phyloP scores from a whole-genome alignment of 1,140 invertebrate species.

The Ladona fulva region DNA sequence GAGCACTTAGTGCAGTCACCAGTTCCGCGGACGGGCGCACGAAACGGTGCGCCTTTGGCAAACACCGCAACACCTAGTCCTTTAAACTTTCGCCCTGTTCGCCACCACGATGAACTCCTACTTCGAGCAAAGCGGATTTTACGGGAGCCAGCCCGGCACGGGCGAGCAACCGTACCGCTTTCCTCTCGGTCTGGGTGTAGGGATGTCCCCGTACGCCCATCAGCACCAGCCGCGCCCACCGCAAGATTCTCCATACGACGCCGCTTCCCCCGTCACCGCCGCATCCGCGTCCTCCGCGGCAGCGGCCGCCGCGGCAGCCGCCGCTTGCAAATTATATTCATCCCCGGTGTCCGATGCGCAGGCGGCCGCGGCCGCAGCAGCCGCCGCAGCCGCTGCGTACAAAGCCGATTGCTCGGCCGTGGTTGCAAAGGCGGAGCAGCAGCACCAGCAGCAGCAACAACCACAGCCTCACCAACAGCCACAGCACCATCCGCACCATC shows the following conservation, averaged over 20 bases:
- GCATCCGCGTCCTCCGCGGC: slow-evolving; percentile 74
- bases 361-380: slow-evolving; percentile 37
- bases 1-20: too few relatives aligned
- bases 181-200: slow-evolving; percentile 62
- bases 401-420: slow-evolving; percentile 58
- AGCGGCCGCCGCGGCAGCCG: slow-evolving; percentile 75
- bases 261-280: slow-evolving; percentile 59
- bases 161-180: slow-evolving; percentile 59
- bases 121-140: slow-evolving; percentile 89
- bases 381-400: slow-evolving; percentile 38
- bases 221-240: slow-evolving; percentile 70
- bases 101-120: slow-evolving; percentile 80
- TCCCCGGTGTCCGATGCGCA: slow-evolving; percentile 44
- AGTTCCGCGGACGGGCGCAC: slow-evolving; percentile 12
- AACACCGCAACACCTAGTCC: slow-evolving; percentile 40
- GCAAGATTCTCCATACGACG: slow-evolving; percentile 33
- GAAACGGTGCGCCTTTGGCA: slow-evolving; percentile 41
- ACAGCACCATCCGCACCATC: slow-evolving; percentile 11
- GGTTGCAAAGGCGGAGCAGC: slow-evolving; percentile 50
- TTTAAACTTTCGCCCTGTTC: background rate
- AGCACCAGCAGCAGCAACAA: slow-evolving; percentile 45
- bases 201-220: slow-evolving; percentile 67
- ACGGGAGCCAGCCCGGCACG: slow-evolving; percentile 62
- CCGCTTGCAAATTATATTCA: slow-evolving; percentile 73
- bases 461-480: slow-evolving; percentile 28